phyloP scores from a whole-genome alignment of 2,888 invertebrate species.

The Tineola bisselliella region DNA sequence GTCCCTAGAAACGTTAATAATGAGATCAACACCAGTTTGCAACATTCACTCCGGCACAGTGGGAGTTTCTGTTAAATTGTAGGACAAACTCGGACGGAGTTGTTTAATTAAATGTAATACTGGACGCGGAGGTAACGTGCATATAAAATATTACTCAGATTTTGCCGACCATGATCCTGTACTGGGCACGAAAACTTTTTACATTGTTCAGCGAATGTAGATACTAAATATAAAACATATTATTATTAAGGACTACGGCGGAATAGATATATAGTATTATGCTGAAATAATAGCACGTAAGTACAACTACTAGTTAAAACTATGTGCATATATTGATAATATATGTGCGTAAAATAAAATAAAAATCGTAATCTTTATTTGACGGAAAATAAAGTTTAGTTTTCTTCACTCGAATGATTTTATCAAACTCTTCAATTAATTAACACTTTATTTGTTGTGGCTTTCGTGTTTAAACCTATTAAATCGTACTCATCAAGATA shows the following conservation, averaged over 20 bases:
- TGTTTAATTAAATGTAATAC: constrained; percentile 10
- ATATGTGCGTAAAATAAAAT: no score
- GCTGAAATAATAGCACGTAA: no score
- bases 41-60: neutral
- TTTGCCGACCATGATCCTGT: neutral
- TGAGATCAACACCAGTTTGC: neutral
- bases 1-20: constrained; percentile 6
- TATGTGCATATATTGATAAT: no score
- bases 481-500: neutral
- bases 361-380: neutral
- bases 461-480: neutral
- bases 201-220: neutral
- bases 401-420: neutral
- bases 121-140: neutral
- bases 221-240: no score
- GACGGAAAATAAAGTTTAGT: neutral
- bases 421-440: neutral
- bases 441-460: neutral
- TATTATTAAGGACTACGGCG: no score
- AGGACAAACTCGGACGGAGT: constrained; percentile 1
- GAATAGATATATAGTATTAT: no score
- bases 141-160: constrained; percentile 2
- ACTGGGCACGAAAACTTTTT: constrained; percentile 1
- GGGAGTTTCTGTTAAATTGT: neutral
- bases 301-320: no score